phyloP scores from a whole-genome alignment of 2,888 invertebrate genomes.

The Pammene aurita region DNA sequence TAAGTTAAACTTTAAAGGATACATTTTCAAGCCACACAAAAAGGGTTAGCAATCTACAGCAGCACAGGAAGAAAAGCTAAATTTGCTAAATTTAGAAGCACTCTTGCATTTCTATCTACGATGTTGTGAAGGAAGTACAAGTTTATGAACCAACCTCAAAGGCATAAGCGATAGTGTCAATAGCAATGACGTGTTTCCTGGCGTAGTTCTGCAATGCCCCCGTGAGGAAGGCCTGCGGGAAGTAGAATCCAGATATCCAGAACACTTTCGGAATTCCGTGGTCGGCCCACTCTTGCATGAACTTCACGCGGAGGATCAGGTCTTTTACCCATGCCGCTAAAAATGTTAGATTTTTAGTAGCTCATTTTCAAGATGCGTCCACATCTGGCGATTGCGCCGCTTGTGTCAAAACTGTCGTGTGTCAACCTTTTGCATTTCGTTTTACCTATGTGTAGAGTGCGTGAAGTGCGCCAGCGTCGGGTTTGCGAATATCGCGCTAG shows the following conservation, averaged over 20 bases:
- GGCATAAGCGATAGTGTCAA: constrained; percentile 86
- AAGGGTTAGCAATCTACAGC: too few species aligned
- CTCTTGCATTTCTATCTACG: too few species aligned
- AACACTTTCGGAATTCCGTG: constrained; percentile 88
- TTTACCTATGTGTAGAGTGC: too few species aligned
- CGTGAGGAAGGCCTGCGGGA: constrained; percentile 93
- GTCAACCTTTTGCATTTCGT: too few species aligned
- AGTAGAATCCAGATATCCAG: constrained; percentile 94
- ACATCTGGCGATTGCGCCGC: too few species aligned
- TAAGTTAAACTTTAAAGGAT: neutral
- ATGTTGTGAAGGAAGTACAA: neutral
- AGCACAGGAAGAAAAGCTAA: too few species aligned
- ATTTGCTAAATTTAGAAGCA: too few species aligned
- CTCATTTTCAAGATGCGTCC: too few species aligned
- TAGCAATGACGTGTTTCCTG: constrained; percentile 88
- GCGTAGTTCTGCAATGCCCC: constrained; percentile 93
- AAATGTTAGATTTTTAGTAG: neutral
- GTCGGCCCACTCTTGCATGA: constrained; percentile 86
- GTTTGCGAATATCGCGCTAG: too few species aligned
- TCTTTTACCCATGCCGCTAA: constrained; percentile 87
- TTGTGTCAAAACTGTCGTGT: too few species aligned
- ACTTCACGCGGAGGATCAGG: constrained; percentile 84
- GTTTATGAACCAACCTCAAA: constrained; percentile 77
- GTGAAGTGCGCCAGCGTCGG: too few species aligned
- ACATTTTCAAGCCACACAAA: too few species aligned